Base-by-base conservation (phyloP, 2,888 invertebrate species). In the Hirtodrosophila cameraria region DNA sequence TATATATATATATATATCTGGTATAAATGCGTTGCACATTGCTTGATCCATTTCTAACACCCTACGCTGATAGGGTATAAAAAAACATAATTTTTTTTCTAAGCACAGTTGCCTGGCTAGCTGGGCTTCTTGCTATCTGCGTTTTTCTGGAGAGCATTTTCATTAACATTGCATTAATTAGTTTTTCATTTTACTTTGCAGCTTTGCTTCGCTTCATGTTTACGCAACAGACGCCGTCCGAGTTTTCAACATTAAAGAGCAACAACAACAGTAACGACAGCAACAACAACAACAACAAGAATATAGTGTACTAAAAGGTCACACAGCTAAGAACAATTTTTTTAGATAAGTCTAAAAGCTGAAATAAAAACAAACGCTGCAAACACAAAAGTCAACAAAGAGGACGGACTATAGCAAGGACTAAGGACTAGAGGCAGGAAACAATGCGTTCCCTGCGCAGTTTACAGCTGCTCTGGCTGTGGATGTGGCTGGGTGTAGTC, bases 91-190 rank as follows among this genome's bases (percentile, higher is more conserved):
- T 23, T 23, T 23, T 20, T 23, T 23, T 23, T 2, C 23, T 23
- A 7, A 7, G 23, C 23, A 7, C 23, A 8, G 0, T 23, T 6
- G 20, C 3, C 36, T 27, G 35, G 36, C 41, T 28, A 45, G 36
- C 38, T 33, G 38, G 9, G 18, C 42, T 4, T 5, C 8, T 23
- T 31, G 35, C 23, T 20, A 20, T 38, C 27, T 33, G 30, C 39
- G 12, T 16, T 16, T 11, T 18, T 31, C n/a, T n/a, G n/a, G n/a
- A 23, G 28, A 42, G 20, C 52, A 61, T 68, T 75, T 75, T 60
- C 68, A 69, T 75, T 68, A 71, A 83, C 67, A 69, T 72, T 62
- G 64, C 69, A 72, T 82, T 76, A 82, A 82, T 85, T 79, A 66
- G 60, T 69, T 76, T 71, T 57, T 53, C 28, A 39, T 64, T 59